Evolutionary conservation across 2,113 vertebrate species (phyloP), one percentile per base, ranked within the genome.

Genomic region (Xiphophorus hellerii): DNA sequence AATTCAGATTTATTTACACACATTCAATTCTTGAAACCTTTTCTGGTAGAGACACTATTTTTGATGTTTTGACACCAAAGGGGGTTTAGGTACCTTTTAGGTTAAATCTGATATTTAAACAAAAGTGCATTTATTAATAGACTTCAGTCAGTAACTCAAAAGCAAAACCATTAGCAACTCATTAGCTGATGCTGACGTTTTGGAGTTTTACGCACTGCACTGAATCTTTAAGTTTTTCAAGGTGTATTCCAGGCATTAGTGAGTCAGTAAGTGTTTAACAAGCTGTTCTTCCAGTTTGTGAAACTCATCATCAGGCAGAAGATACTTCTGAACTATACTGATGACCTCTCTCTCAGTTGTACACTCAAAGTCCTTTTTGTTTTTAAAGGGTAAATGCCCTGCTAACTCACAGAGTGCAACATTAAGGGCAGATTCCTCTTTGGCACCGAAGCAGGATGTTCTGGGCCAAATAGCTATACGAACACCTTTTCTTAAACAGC

Each of bases 351-450:
- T 85, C 87, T 99, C 97, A 0, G 94, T 95, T 14, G 95, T 79
- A 4, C 12, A 78, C 35, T 91, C 80, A 65, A 90, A 99, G 77
- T 96, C 95, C 30, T 87, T 58, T 54, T 88, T 87, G 17, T 93
- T 91, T 66, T 97, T 96, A 61, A 97, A 88, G 0, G 97, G 96
- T 27, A 98, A 92, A 90, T 97, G 95, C 5, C 98, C 98, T 0
- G 96, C 97, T 68, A 99, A 92, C 80, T 99, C 98, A 82, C 97
- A 99, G 0, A 99, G 88, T 1, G 98, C 98, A n/a, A 98, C 96
- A 2, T 93, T 96, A 77, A 99, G 96, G 0, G 94, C 95, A 0
- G 93, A 88, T 0, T 94, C 89, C 60, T 95, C 95, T 87, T 98
- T 96, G 4, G 92, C 80, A 2, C 96, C 97, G 4, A 98, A 97